Evolutionary conservation across 1,140 invertebrate genomes (phyloP).

Genomic region (Olivierus martensii): DNA sequence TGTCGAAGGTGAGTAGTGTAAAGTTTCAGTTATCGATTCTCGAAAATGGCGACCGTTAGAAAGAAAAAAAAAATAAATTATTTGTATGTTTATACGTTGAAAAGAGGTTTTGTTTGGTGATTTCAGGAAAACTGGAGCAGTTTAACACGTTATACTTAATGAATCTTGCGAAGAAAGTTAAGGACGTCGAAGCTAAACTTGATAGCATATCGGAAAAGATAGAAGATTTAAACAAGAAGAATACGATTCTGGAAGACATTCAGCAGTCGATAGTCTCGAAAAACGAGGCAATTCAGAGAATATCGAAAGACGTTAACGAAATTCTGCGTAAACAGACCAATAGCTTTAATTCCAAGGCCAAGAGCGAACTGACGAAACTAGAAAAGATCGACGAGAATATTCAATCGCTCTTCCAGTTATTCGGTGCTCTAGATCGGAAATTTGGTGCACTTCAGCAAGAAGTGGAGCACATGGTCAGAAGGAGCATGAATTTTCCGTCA

Average conservation of each 20-base stretch:
- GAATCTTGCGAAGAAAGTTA: conserved; percentile 1
- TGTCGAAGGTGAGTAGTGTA: conserved; percentile 9
- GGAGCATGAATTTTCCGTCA: not conserved
- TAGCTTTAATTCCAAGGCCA: conserved; percentile 3
- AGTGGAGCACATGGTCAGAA: conserved; percentile 3
- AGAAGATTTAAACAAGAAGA: conserved; percentile 7
- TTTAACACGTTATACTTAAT: not conserved
- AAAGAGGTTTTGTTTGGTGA: not conserved
- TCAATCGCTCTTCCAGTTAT: conserved; percentile 12
- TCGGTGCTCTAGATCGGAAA: conserved; percentile 11
- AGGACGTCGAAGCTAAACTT: conserved; percentile 1
- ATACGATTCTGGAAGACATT: conserved; percentile 7
- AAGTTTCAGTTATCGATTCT: not conserved
- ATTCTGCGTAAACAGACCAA: conserved; percentile 1
- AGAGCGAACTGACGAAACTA: not conserved
- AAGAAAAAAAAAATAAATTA: too few species aligned
- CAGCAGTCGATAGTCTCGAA: conserved; percentile 6
- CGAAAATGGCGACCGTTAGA: not conserved
- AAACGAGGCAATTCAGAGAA: conserved; percentile 8
- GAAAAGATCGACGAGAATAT: conserved; percentile 14
- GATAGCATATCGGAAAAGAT: conserved; percentile 6
- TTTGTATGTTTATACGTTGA: too few species aligned
- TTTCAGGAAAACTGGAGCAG: conserved; percentile 9
- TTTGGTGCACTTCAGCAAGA: conserved; percentile 8
- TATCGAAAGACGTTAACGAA: conserved; percentile 4